Evolutionary conservation across 1,140 invertebrate genomes (phyloP), one percentile per base, ranked within the genome.

Genomic region (Gonioctena quinquepunctata): DNA sequence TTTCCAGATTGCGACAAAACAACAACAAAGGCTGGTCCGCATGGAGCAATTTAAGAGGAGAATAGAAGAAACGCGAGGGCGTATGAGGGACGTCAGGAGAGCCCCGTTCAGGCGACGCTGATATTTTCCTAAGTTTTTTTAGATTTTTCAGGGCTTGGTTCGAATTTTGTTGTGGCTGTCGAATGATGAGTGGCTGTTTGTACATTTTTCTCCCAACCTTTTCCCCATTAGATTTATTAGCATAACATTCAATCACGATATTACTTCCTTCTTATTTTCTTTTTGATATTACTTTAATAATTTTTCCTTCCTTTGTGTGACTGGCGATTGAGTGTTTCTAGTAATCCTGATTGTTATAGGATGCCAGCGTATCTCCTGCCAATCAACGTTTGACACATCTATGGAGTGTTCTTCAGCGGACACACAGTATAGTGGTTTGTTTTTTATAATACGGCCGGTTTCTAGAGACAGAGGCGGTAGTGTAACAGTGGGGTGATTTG

Each of bases 41-140:
- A 92, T 95, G 89, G 92, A 91, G 26, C 93, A 95, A 82, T 91
- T 94, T 75, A 93, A 94, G 78, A 87, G 91, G 57, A 87, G 90
- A 75, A 80, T 93, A 75, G 90, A 91, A 82, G 92, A 93, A 83
- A 88, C 89, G 72, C 86, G 85, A 74, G 83, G 77, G 70, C 68
- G 74, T 49, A 6, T 66, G 72, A 68, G 74, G 73, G 63, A 66
- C 65, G 33, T 60, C 67, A 57, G 64, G 26, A 25, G 66, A 19
- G 56, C 16, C 2, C 26, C 66, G 5, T 74, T 71, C 23, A 69
- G 73, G 19, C 27, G 73, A 33, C 73, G 73, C 19, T 74, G 65
- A 71, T 50, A 27, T 28, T 66, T 28, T 19, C 25, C 25, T 48
- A 42, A 62, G 11, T 62, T 66, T 66, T 61, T 60, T 66, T 28